Base-by-base conservation (phyloP, 2,113 vertebrate species). In the Prietella phreatophila region DNA sequence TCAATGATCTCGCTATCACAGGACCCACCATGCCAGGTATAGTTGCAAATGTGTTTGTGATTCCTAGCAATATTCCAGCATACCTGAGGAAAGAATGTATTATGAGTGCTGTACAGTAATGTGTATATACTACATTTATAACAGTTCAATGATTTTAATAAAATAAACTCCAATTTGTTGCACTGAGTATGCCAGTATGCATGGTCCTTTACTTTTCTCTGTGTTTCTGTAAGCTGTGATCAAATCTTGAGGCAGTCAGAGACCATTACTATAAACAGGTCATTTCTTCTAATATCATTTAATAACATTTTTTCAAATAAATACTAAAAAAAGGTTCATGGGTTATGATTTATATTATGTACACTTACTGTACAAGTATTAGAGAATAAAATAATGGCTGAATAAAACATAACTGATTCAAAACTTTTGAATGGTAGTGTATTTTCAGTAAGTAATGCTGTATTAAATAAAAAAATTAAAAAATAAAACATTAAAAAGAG, bases 21-120 rank as follows among this genome's bases (percentile, higher is more conserved):
- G 98, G 98, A 50, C 98, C 98, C 86, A 97, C 94, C 97, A 99
- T 99, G 85, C 98, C 98, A 69, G 98, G 98, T 76, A 99, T 96
- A 73, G 98, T 99, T 82, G 95, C 98, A 93, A 99, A 99, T 39
- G 97, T 95, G 93, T 99, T 99, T 92, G 98, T 99, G 93, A 99
- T 99, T 89, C 98, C 98, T 89, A 99, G 95, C 60, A 99, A 96
- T 89, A 99, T 97, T 17, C 98, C 98, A 63, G 98, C 98, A 92
- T 97, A 99, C 33, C 98, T 99, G 33, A 8, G 47, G 25, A 90
- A 9, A 92, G 10, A 88, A 75, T 14, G 5, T 61, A 58, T 25
- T 65, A 69, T 22, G 11, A 69, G 58, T 27, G 39, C 25, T 86
- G 19, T 47, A 86, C n/a, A n/a, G n/a, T n/a, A 56, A 42, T 53